Conservation (phyloP, 1,140 invertebrate genomes). For the Hylyphantes graminicola region DNA sequence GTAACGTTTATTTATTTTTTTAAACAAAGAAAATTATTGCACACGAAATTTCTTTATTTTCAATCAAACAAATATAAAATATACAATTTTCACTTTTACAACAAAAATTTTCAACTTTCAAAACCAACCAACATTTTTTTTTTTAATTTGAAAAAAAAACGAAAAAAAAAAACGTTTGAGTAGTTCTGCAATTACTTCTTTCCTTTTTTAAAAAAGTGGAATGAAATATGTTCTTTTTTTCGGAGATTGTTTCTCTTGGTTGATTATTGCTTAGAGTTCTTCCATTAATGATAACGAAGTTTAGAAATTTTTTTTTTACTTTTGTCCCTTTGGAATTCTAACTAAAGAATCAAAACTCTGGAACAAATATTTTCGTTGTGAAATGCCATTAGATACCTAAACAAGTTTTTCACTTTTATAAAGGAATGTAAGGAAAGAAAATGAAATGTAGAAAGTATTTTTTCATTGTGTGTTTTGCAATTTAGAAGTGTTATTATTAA, state of each 20-base stretch:
- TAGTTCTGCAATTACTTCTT: constrained; percentile 33
- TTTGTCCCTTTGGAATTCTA: background rate
- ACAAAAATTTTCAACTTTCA: too few species aligned
- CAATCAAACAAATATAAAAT: too few species aligned
- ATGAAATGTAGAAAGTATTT: background rate
- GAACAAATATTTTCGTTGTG: constrained; percentile 1
- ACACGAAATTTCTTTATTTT: too few species aligned
- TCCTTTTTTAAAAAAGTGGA: constrained; percentile 1
- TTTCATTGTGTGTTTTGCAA: too few species aligned
- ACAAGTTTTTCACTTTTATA: background rate
- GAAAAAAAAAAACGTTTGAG: constrained; percentile 13
- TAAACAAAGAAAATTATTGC: too few species aligned
- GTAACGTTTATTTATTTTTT: too few species aligned
- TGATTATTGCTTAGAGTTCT: constrained; percentile 10
- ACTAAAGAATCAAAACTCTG: background rate
- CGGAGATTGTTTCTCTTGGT: constrained; percentile 8
- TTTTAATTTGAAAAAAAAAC: constrained; percentile 20
- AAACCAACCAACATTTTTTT: too few species aligned
- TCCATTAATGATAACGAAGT: constrained; percentile 21
- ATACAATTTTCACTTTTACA: too few species aligned
- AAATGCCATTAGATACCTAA: background rate
- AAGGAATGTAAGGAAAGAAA: background rate
- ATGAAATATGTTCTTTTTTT: constrained; percentile 17
- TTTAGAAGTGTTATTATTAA: too few species aligned
- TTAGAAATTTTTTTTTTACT: background rate